These are phyloP conservation scores for Tetragonisca angustula DNA, from an alignment of 2,888 invertebrate genomes.

Conservation along the genomic window DNA sequence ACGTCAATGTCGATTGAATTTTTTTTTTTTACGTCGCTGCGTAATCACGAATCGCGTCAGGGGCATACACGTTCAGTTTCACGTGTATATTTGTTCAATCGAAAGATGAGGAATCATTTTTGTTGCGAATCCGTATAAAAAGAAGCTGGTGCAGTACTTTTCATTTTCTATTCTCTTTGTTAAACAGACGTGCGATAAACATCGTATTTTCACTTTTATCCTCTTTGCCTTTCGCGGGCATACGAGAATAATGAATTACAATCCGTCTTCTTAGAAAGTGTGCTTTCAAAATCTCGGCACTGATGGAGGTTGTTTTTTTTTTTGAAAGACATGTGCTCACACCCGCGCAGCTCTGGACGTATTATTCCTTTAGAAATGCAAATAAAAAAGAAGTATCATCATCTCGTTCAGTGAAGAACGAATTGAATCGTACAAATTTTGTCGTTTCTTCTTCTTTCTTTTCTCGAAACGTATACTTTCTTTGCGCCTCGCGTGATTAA, in stretches of 20 bases:
- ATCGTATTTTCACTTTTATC: neutral
- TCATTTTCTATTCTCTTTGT: neutral
- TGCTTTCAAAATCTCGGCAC: neutral
- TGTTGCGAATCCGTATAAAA: neutral
- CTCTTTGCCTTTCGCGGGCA: neutral
- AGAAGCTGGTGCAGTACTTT: neutral
- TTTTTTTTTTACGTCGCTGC: neutral
- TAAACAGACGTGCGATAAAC: neutral
- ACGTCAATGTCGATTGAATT: neutral
- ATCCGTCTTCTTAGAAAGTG: neutral
- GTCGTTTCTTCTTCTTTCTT: neutral
- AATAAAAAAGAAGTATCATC: neutral
- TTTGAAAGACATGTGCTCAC: neutral
- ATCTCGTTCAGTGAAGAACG: neutral
- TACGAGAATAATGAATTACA: neutral
- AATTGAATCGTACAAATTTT: neutral
- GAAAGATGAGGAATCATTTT: neutral
- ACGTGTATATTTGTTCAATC: neutral
- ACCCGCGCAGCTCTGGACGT: neutral
- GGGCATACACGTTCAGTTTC: neutral
- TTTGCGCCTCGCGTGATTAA: conserved; percentile 9
- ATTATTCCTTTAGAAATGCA: neutral
- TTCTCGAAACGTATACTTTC: neutral
- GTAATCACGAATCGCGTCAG: neutral
- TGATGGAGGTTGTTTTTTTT: neutral